These are phyloP conservation scores for Acridotheres tristis DNA, from an alignment of 2,797 vertebrate species.

Conservation along the genomic window DNA sequence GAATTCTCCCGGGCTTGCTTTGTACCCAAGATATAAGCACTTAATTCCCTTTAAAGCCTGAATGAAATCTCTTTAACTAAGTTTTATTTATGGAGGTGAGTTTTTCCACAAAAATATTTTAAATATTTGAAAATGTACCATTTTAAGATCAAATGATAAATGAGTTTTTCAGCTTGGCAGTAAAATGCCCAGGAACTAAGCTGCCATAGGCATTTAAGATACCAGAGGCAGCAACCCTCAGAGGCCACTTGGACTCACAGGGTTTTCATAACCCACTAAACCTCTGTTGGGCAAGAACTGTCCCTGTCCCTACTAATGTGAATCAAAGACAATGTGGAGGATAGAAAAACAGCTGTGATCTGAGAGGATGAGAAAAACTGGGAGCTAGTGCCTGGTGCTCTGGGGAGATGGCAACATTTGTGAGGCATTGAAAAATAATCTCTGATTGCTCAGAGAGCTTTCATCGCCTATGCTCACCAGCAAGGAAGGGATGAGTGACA, in stretches of 20 bases:
- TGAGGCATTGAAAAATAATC: not conserved
- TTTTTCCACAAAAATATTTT: not conserved
- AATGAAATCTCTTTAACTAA: not conserved
- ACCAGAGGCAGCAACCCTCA: not conserved
- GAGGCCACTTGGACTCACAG: not conserved
- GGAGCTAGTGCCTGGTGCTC: not conserved
- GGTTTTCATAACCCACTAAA: not conserved
- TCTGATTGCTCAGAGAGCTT: accelerated
- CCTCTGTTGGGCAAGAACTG: not conserved
- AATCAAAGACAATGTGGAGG: not conserved
- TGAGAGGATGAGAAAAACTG: not conserved
- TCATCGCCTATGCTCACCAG: accelerated
- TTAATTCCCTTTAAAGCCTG: not conserved
- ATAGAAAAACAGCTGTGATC: not conserved
- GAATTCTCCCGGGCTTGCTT: not conserved
- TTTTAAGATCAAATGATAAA: not conserved
- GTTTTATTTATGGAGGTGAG: not conserved
- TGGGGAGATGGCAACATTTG: not conserved
- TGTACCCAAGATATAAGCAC: not conserved
- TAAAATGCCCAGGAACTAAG: not conserved
- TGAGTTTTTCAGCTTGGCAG: not conserved
- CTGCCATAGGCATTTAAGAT: not conserved
- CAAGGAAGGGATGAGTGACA: accelerated
- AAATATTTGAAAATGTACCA: not conserved
- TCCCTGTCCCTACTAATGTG: not conserved